Conservation (phyloP, 2,113 vertebrate species). For the Aptenodytes forsteri region DNA sequence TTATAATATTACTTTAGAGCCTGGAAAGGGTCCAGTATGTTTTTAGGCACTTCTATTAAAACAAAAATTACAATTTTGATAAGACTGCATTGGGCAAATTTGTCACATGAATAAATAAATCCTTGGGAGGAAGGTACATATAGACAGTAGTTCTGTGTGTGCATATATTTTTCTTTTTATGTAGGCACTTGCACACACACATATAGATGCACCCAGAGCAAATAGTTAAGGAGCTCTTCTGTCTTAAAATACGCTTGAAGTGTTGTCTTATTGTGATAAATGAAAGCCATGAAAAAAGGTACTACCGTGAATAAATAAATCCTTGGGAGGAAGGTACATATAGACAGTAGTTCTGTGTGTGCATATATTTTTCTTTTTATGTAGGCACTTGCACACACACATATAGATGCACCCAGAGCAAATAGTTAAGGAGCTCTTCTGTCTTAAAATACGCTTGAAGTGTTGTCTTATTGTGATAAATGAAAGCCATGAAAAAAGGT, state of each 20-base stretch:
- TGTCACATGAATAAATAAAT: not conserved
- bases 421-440: not conserved
- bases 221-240: not conserved
- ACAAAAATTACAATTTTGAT: not conserved
- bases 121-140: not conserved
- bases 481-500: not conserved
- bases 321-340: too few relatives aligned
- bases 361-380: too few relatives aligned
- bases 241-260: not conserved
- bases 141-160: not conserved
- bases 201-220: not conserved
- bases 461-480: not conserved
- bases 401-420: not conserved
- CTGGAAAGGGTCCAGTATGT: not conserved
- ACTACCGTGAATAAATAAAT: too few relatives aligned
- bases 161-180: not conserved
- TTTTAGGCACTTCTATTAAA: slow-evolving; percentile 6
- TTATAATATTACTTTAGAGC: slow-evolving; percentile 4
- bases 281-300: not conserved
- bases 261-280: not conserved
- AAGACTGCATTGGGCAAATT: not conserved
- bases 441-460: not conserved
- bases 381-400: too few relatives aligned
- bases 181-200: not conserved
- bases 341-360: too few relatives aligned